Base-by-base conservation (phyloP, 2,113 vertebrate genomes). In the Nycticebus coucang region DNA sequence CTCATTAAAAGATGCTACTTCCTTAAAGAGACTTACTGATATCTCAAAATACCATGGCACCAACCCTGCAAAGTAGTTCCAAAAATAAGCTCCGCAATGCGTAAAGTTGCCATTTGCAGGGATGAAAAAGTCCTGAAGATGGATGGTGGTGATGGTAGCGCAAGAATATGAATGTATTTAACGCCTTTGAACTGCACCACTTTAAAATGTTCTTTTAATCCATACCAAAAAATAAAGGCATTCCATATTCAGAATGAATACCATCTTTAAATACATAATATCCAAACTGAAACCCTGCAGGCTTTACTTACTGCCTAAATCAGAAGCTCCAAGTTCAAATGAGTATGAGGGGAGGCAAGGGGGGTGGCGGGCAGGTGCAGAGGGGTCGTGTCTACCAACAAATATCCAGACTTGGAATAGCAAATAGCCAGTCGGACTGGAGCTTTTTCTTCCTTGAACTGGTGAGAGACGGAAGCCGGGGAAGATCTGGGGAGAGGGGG, bases 1-100 rank as follows among this genome's bases (percentile, higher is more conserved):
- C 26, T 14, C 74, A 8, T 72, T 68, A 55, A 89, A 95, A 83
- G 64, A 80, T 33, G n/a, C 22, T 10, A 33, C 82, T 91, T 86
- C 50, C 87, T 87, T 89, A 15, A 57, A 57, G 21, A 77, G 19
- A 91, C 78, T 55, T 62, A 60, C 26, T 83, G 89, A 26, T 87
- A 28, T 64, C 35, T 80, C 74, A 24, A 55, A 74, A 77, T 87
- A 18, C 7, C 28, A 37, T 41, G 64, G 62, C 82, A 66, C 24
- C 75, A 72, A 41, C 18, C 24, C 28, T 80, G 37, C 35, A 41
- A 82, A 4, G 35, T n/a, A 41, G 12, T 33, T 93, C 83, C 21
- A 93, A 68, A 91, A 78, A 1, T 12, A 75, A 86, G 33, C 33
- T 55, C 45, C 22, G 26, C 74, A 6, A 15, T 28, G 62, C 75